Evolutionary conservation across 2,113 vertebrate genomes (phyloP).

Genomic region (Uropsilus gracilis): DNA sequence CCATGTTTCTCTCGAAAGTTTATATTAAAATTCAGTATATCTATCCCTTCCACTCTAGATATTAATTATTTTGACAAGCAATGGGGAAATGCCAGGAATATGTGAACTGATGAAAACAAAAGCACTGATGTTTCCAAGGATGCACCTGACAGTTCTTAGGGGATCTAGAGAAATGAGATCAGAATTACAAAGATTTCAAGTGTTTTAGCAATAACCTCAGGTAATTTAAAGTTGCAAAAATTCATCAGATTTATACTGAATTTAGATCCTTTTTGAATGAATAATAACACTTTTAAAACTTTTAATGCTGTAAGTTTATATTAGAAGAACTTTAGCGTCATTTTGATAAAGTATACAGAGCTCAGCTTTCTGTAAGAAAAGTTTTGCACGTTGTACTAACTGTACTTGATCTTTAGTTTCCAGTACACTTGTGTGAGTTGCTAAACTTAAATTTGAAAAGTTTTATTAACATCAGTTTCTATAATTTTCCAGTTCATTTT

Average conservation of each 20-base stretch:
- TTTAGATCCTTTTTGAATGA: constrained; percentile 33
- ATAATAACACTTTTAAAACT: background rate
- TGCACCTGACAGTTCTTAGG: constrained; percentile 67
- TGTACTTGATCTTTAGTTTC: background rate
- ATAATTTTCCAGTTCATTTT: background rate
- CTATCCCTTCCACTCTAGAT: constrained; percentile 58
- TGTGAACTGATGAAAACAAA: constrained; percentile 69
- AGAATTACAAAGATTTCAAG: constrained; percentile 65
- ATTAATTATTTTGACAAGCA: constrained; percentile 81
- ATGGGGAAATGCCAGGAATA: constrained; percentile 63
- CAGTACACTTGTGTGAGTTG: background rate
- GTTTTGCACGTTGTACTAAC: background rate
- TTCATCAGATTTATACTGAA: constrained; percentile 42
- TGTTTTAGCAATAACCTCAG: constrained; percentile 55
- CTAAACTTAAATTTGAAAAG: background rate
- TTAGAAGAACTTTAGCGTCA: constrained; percentile 1
- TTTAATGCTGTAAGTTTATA: constrained; percentile 35
- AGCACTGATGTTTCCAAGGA: constrained; percentile 57
- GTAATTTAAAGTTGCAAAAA: constrained; percentile 50
- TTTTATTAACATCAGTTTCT: constrained; percentile 3
- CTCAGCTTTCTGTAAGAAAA: background rate
- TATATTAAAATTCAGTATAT: constrained; percentile 73
- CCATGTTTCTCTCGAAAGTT: constrained; percentile 44
- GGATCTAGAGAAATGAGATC: constrained; percentile 49
- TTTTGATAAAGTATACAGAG: background rate